Evolutionary conservation across 2,888 invertebrate species (phyloP), one percentile per base, ranked within the genome.

Genomic region (Leptothorax acervorum): DNA sequence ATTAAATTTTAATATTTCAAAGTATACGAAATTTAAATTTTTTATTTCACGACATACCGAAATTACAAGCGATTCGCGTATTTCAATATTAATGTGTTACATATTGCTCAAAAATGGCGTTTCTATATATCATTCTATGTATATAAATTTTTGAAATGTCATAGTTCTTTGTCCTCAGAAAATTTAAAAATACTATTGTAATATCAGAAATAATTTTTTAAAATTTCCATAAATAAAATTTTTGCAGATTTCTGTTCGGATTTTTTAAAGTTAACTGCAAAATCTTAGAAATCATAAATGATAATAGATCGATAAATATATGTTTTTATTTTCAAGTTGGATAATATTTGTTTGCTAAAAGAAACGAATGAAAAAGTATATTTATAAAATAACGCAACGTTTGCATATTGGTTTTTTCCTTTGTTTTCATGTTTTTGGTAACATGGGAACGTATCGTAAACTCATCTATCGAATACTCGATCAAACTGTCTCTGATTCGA

Each of bases 401-500:
- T 66, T 63, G n/a, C 5, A 15, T 15, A 75, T 5, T 35, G 28
- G 1, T 15, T 28, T 48, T 48, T 48, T 12, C 63, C 8, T 5
- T 42, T 42, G 9, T 45, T 78, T n/a, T 5, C 8, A 31, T 42
- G 12, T 70, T 79, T 76, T 70, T 70, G 15, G 12, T 39, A 39
- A 18, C 18, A 39, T 31, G 18, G n/a, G 18, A 60, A 81, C 35
- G 60, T 79, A 79, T 73, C 60, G 79, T 73, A 60, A 79, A 79
- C 60, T 79, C 73, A 23, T 81, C 48, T 48, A 60, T 28, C 48
- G 74, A 74, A 81, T 74, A 81, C 60, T 81, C 74, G 74, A 81
- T 81, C 79, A 81, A 81, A 81, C 79, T 81, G 79, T 31, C 48
- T 60, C 74, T 81, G 79, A 81, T 81, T 81, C 75, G 74, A 81